Percentiles rank a stretch among this genome's conserved stretches.
Evolutionary conservation across 2,888 invertebrate genomes (phyloP).

Genomic region (Agriopis marginaria): DNA sequence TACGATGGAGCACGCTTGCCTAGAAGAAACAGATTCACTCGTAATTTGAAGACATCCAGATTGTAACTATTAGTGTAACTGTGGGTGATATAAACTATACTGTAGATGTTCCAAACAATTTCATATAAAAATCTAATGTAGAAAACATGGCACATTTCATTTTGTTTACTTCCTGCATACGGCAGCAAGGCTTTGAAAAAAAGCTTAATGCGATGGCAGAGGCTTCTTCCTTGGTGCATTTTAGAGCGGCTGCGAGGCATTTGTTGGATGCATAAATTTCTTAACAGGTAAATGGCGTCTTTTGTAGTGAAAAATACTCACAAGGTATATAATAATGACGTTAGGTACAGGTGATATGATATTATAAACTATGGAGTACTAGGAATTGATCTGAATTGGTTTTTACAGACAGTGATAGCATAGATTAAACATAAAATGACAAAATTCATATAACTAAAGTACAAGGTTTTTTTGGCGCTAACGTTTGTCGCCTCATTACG

Average conservation of each 20-base stretch:
- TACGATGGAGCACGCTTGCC: too few species aligned
- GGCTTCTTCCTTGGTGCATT: conserved; percentile 35
- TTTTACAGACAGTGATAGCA: too few species aligned
- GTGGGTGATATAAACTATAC: too few species aligned
- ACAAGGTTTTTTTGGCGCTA: too few species aligned
- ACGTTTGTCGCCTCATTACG: too few species aligned
- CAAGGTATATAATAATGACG: conserved; percentile 24
- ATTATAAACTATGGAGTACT: not conserved
- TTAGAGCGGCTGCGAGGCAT: conserved; percentile 37
- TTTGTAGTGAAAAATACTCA: conserved; percentile 21
- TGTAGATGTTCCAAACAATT: too few species aligned
- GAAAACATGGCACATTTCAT: conserved; percentile 17
- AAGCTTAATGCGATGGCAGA: conserved; percentile 28
- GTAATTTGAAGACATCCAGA: too few species aligned
- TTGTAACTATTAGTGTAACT: too few species aligned
- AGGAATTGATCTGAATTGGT: too few species aligned
- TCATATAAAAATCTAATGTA: conserved; percentile 7
- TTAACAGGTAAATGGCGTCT: conserved; percentile 34
- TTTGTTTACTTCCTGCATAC: conserved; percentile 31
- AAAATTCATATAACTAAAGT: too few species aligned
- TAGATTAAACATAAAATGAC: too few species aligned
- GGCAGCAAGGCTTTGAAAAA: conserved; percentile 30
- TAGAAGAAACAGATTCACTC: too few species aligned
- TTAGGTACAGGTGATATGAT: conserved; percentile 1
- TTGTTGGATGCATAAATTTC: conserved; percentile 37